Evolutionary conservation across 2,888 invertebrate genomes (phyloP).

Genomic region (Heliconius charithonia): DNA sequence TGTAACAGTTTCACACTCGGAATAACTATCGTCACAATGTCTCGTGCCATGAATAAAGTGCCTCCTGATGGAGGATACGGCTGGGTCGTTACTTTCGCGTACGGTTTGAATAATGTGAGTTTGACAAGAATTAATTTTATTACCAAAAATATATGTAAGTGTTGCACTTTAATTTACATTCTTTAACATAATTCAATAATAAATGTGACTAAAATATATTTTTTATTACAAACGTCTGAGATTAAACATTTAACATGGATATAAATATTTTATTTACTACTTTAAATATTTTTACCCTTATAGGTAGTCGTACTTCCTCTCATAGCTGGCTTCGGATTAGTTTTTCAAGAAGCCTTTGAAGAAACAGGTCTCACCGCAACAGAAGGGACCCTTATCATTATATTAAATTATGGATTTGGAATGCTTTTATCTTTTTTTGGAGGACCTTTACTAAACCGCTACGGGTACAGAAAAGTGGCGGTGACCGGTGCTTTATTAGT

Average conservation of each 20-base stretch:
- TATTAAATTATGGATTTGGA: slow-evolving; percentile 86
- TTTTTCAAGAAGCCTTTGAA: slow-evolving; percentile 86
- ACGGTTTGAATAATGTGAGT: slow-evolving; percentile 86
- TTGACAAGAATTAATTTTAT: slow-evolving; percentile 29
- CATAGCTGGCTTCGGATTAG: slow-evolving; percentile 86
- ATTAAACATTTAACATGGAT: not conserved
- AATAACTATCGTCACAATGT: slow-evolving; percentile 56
- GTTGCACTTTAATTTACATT: too few relatives aligned
- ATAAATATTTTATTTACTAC: slow-evolving; percentile 1
- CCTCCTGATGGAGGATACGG: slow-evolving; percentile 88
- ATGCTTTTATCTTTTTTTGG: slow-evolving; percentile 87
- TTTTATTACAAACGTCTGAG: not conserved
- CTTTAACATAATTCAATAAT: too few relatives aligned
- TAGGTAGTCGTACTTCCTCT: slow-evolving; percentile 83
- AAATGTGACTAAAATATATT: not conserved
- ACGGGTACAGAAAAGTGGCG: slow-evolving; percentile 87
- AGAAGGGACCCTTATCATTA: slow-evolving; percentile 85
- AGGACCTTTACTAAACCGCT: slow-evolving; percentile 85
- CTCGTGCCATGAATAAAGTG: slow-evolving; percentile 65
- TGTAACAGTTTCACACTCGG: slow-evolving; percentile 49
- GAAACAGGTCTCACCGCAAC: slow-evolving; percentile 83
- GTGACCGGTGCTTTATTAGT: slow-evolving; percentile 81
- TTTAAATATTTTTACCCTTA: slow-evolving; percentile 48
- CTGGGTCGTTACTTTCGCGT: slow-evolving; percentile 85
- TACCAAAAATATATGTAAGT: too few relatives aligned